Evolutionary conservation across 1,140 invertebrate genomes (phyloP).

Genomic region (Neodiprion pinetum): DNA sequence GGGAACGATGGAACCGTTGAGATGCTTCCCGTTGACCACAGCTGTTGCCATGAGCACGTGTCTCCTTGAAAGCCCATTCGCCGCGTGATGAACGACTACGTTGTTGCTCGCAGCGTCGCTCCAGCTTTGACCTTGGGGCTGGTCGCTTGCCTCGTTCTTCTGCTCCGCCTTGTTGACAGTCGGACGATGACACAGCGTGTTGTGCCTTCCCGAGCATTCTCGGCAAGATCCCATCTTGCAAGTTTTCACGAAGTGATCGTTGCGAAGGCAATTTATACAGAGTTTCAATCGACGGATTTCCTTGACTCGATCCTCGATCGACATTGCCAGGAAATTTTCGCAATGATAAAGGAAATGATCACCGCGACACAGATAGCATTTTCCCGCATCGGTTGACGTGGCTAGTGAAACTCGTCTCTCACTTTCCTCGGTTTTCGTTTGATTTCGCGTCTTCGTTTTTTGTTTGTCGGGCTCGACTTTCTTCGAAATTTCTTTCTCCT

Average conservation of each 20-base stretch:
- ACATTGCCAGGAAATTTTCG: constrained; percentile 20
- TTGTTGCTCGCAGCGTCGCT: not conserved
- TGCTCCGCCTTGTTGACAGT: not conserved
- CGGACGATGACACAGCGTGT: constrained; percentile 18
- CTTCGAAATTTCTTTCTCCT: constrained; percentile 15
- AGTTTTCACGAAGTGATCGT: constrained; percentile 24
- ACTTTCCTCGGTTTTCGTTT: not conserved
- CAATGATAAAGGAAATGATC: constrained; percentile 26
- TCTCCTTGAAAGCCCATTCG: not conserved
- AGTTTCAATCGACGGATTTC: constrained; percentile 19
- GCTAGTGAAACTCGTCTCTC: constrained; percentile 19
- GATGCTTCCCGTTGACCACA: not conserved
- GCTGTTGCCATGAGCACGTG: not conserved
- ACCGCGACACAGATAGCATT: constrained; percentile 22
- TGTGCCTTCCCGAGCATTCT: constrained; percentile 22
- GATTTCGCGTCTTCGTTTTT: constrained; percentile 4
- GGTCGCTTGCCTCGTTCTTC: not conserved
- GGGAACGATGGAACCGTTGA: not conserved
- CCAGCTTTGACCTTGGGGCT: not conserved
- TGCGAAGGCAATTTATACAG: constrained; percentile 27
- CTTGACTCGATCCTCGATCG: constrained; percentile 23
- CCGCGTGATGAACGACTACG: not conserved
- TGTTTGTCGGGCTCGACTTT: not conserved
- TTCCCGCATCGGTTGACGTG: not conserved
- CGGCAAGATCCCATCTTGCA: constrained; percentile 28